Base-by-base conservation (phyloP, 1,140 invertebrate species). In the Pseudomyrmex dendroicus region DNA sequence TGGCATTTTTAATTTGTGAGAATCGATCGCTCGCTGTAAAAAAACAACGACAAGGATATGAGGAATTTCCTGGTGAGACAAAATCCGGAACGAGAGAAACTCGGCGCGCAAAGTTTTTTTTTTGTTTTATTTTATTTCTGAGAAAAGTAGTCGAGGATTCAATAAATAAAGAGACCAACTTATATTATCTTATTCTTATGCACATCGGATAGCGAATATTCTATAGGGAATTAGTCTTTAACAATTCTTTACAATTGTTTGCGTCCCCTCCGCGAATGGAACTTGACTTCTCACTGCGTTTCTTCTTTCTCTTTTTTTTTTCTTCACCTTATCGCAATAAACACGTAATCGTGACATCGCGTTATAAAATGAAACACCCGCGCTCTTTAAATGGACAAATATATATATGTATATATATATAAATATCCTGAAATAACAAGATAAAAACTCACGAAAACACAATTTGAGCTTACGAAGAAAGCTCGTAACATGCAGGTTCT, bases 111-210 rank as follows among this genome's bases (percentile, higher is more conserved):
- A 35, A 35, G 35, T 35, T 35, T 35, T 35, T 35, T 35, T 35
- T 35, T 35, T 35, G 4, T 35, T 35, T 35, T 35, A 35, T 35
- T 35, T 35, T 35, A 35, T 35, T 35, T 35, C 5, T 35, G 35
- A 35, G 35, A 35, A 35, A 52, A 52, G 50, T 22, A 52, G 52
- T 68, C 13, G 66, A 63, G 8, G 54, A 84, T 90, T 86, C 80
- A 91, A 94, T 93, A 91, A 93, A 93, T 94, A 92, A 91, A 91
- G 87, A 88, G 92, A 91, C 56, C 89, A 92, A 89, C 83, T 90
- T 83, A 86, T 91, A 35, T 92, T 92, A 92, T 5, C 35, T 93
- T 92, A 89, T 85, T 86, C 70, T 91, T 90, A 91, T 70, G 85
- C 92, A 92, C 91, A 80, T 90, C 91, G 92, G 88, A 93, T 66